phyloP scores from a whole-genome alignment of 2,888 invertebrate genomes.

The Sussaba pulchella region DNA sequence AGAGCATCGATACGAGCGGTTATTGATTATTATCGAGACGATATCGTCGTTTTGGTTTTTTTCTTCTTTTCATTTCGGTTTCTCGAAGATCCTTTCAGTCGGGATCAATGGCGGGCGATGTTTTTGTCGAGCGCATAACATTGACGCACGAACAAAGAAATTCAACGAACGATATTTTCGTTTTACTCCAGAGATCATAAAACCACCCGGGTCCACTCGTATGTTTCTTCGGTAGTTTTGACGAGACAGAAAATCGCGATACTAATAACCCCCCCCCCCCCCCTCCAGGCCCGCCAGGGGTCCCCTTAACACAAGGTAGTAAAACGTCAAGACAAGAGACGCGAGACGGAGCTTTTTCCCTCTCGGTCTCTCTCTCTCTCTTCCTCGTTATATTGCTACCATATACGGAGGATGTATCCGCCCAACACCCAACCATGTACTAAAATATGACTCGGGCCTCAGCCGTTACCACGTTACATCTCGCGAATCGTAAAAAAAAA shows the following conservation, averaged over 20 bases:
- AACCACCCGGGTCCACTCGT: constrained; percentile 24
- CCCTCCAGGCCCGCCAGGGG: neutral
- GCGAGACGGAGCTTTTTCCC: constrained; percentile 24
- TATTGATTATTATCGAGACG: constrained; percentile 21
- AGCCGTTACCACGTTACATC: constrained; percentile 20
- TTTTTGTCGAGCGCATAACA: no score
- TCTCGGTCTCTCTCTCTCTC: neutral
- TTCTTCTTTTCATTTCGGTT: neutral
- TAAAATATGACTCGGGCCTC: constrained; percentile 28
- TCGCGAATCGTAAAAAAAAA: constrained; percentile 41
- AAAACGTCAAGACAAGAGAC: constrained; percentile 54
- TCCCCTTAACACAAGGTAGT: constrained; percentile 41
- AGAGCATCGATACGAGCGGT: neutral
- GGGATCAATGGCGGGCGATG: neutral
- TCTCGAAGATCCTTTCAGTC: neutral
- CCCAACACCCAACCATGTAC: constrained; percentile 7
- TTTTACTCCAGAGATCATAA: constrained; percentile 36
- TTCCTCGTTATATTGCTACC: constrained; percentile 54
- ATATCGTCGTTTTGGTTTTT: neutral
- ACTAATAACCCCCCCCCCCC: constrained; percentile 37
- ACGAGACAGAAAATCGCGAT: constrained; percentile 24
- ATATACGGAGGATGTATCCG: constrained; percentile 19
- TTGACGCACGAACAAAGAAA: constrained; percentile 39
- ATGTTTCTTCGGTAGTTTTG: constrained; percentile 30
- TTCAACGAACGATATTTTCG: constrained; percentile 52